A percentile compares a stretch with the other conserved stretches of the same genome.
These are phyloP conservation scores for Micrasema longulum DNA, from an alignment of 1,140 invertebrate species.

Conservation along the genomic window DNA sequence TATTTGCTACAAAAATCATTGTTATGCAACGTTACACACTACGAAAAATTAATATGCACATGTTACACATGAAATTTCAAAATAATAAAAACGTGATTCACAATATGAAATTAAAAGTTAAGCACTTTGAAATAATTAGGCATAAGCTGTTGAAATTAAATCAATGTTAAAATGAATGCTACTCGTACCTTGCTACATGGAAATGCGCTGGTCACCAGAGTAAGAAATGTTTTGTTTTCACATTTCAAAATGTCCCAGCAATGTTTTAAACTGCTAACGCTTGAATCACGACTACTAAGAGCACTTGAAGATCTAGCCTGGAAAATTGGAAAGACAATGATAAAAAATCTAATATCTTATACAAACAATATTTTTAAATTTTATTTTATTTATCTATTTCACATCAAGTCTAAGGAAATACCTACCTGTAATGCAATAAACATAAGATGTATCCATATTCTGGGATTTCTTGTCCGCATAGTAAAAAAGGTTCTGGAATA, in stretches of 20 bases:
- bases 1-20: no score
- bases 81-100: neutral
- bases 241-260: conserved; percentile 94
- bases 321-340: no score
- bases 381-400: no score
- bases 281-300: conserved; percentile 84
- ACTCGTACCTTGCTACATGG: conserved; percentile 83
- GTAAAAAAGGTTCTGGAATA: conserved; percentile 88
- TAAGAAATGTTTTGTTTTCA: conserved; percentile 90
- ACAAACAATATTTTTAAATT: no score
- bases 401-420: no score
- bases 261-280: conserved; percentile 86
- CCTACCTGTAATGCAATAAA: conserved; percentile 88
- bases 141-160: no score
- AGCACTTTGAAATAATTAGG: no score
- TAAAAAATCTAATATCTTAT: no score
- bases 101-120: no score
- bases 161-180: no score
- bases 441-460: conserved; percentile 96
- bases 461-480: conserved; percentile 86
- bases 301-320: conserved; percentile 83
- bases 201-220: conserved; percentile 92
- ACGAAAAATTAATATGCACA: no score
- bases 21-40: no score
- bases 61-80: neutral